phyloP scores from a whole-genome alignment of 2,113 vertebrate genomes.

The Macaca nemestrina region DNA sequence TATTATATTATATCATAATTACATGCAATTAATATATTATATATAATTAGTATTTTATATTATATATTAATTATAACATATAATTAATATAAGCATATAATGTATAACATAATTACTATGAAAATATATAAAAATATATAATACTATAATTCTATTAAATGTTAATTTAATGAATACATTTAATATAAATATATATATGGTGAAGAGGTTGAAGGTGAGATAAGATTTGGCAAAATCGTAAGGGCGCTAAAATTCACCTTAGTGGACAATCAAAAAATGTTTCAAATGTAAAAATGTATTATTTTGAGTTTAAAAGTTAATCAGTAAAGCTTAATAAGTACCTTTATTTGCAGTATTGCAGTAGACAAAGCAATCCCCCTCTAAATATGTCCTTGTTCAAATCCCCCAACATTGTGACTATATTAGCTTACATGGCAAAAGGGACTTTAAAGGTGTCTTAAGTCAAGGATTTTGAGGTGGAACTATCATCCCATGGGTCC shows the following conservation, averaged over 20 bases:
- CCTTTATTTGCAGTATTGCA: no score
- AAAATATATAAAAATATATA: no score
- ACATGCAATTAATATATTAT: no score
- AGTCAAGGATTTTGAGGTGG: not conserved
- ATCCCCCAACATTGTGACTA: not conserved
- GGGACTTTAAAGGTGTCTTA: not conserved
- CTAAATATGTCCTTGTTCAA: not conserved
- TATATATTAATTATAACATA: not conserved
- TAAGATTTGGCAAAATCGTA: not conserved
- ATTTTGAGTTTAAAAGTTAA: not conserved
- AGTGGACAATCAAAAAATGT: not conserved
- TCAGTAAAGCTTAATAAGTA: not conserved
- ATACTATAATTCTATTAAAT: no score
- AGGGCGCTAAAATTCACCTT: not conserved
- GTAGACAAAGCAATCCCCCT: rapidly evolving
- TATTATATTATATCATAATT: no score
- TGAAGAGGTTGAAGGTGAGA: not conserved
- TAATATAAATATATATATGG: not conserved
- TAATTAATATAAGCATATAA: no score
- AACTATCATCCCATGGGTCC: no score
- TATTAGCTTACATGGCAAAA: not conserved
- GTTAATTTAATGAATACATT: no score
- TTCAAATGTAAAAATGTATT: not conserved
- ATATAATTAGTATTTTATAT: not conserved
- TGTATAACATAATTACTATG: no score